phyloP scores from a whole-genome alignment of 2,113 vertebrate species.

The Phycodurus eques region DNA sequence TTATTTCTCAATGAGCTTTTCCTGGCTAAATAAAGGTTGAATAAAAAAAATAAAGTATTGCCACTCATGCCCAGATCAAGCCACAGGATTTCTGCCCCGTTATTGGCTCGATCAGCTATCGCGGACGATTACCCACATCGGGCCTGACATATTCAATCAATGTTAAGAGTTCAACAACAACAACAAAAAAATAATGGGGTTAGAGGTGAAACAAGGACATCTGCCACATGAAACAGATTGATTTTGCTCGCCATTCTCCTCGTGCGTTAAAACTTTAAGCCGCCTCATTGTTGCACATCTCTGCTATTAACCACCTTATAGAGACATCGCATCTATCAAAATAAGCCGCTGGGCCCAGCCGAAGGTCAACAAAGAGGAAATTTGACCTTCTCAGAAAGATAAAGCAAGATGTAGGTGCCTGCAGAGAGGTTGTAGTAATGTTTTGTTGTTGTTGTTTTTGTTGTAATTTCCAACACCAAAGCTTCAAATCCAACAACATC shows the following conservation, averaged over 20 bases:
- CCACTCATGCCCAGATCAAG: too few species aligned
- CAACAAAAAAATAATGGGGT: constrained; percentile 3
- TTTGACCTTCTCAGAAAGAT: constrained; percentile 66
- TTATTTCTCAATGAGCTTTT: too few species aligned
- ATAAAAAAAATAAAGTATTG: too few species aligned
- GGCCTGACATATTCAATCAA: too few species aligned
- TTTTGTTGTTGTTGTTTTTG: background rate
- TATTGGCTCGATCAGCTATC: too few species aligned
- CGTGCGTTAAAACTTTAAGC: constrained; percentile 50
- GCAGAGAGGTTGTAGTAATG: constrained; percentile 28
- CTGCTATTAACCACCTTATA: constrained; percentile 64
- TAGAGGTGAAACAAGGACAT: constrained; percentile 33
- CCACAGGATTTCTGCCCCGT: too few species aligned
- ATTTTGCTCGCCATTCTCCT: constrained; percentile 52
- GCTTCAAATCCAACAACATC: constrained; percentile 64
- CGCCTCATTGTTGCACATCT: constrained; percentile 53
- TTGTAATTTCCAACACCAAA: constrained; percentile 51
- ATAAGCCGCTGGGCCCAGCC: constrained; percentile 37
- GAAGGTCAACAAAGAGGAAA: constrained; percentile 58
- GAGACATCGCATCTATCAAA: constrained; percentile 47
- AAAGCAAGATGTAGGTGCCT: constrained; percentile 46
- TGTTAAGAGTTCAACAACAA: background rate
- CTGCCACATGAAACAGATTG: constrained; percentile 71
- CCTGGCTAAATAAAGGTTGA: too few species aligned
- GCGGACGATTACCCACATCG: too few species aligned